phyloP scores from a whole-genome alignment of 2,797 vertebrate genomes.

The Onychomys torridus region DNA sequence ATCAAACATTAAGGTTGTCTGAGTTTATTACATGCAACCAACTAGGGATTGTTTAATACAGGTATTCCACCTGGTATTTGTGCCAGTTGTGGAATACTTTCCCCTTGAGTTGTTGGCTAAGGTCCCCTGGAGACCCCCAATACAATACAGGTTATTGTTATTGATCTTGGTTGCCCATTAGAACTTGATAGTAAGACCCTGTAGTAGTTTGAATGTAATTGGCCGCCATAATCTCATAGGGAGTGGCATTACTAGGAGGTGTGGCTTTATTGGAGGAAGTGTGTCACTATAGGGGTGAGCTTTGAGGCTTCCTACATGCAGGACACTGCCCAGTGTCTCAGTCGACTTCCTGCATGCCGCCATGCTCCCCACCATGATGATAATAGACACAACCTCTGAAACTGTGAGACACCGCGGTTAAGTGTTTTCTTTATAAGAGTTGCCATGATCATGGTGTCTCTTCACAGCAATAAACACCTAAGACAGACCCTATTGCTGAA shows the following conservation, averaged over 20 bases:
- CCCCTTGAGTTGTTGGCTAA: background rate
- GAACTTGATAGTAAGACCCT: background rate
- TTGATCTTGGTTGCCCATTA: background rate
- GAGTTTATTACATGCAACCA: background rate
- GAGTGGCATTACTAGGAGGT: background rate
- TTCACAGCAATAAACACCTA: background rate
- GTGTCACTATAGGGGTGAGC: background rate
- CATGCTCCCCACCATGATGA: background rate
- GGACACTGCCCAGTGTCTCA: background rate
- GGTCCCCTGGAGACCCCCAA: background rate
- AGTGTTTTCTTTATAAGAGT: background rate
- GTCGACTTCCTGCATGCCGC: background rate
- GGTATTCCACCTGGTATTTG: background rate
- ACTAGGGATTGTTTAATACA: background rate
- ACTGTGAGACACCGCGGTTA: background rate
- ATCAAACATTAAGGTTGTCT: constrained; percentile 23
- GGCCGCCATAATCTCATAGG: background rate
- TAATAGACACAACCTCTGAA: background rate
- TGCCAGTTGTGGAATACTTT: background rate
- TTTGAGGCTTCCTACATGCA: background rate
- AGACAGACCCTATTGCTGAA: background rate
- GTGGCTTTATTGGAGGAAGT: background rate
- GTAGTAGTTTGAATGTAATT: background rate
- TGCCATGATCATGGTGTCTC: background rate
- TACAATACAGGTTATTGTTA: background rate